These are phyloP conservation scores for Loxodonta africana DNA, from an alignment of 2,113 vertebrate genomes.

Conservation along the genomic window DNA sequence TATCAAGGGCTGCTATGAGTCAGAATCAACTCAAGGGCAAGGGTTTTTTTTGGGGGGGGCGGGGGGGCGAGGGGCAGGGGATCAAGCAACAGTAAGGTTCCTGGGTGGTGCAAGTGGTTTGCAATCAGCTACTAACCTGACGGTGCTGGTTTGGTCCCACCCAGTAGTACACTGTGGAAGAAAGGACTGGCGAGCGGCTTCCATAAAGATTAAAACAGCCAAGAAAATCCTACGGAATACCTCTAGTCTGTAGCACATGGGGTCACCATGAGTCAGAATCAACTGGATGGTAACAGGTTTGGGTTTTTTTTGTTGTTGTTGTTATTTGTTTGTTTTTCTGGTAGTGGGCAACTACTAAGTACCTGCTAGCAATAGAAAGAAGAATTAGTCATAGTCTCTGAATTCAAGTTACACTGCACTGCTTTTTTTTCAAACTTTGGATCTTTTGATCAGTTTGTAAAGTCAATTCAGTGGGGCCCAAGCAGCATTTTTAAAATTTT, in stretches of 20 bases:
- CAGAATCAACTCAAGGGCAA: not conserved
- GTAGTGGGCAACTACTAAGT: not conserved
- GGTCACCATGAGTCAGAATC: not conserved
- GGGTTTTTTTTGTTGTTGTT: too few species aligned
- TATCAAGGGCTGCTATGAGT: not conserved
- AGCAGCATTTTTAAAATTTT: constrained; percentile 17
- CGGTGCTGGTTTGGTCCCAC: not conserved
- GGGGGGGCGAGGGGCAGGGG: not conserved
- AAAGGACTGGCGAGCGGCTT: not conserved
- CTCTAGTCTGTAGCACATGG: not conserved
- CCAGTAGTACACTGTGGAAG: not conserved
- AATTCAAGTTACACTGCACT: not conserved
- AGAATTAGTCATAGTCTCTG: not conserved
- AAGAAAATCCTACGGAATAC: too few species aligned
- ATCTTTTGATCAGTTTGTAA: constrained; percentile 14
- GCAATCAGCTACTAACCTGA: not conserved
- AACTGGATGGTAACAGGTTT: too few species aligned
- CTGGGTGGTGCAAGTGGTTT: not conserved
- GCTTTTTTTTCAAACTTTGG: not conserved
- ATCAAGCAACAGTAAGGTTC: not conserved
- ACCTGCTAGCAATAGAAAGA: not conserved
- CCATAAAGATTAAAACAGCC: not conserved
- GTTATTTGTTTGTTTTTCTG: too few species aligned
- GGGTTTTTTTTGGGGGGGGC: not conserved
- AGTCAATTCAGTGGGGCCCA: not conserved